These are phyloP conservation scores for Climacteris rufus DNA, from an alignment of 2,113 vertebrate species.

Conservation along the genomic window DNA sequence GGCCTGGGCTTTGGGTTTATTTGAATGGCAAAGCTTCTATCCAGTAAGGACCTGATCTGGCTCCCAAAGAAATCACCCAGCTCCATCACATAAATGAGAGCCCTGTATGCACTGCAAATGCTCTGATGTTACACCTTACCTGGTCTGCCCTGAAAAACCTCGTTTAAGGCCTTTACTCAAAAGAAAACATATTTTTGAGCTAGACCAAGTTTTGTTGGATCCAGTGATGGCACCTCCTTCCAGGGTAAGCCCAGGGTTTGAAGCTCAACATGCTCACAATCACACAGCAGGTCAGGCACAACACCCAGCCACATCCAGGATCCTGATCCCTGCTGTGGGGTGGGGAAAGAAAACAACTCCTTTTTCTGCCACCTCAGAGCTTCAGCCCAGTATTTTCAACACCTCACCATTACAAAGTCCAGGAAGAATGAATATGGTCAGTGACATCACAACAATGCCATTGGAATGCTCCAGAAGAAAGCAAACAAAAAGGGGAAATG, in stretches of 20 bases:
- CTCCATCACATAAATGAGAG: background rate
- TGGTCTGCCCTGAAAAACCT: background rate
- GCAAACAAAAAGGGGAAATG: background rate
- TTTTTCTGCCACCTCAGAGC: background rate
- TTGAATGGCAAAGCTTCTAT: background rate
- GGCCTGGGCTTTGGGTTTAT: background rate
- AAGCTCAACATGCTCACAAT: background rate
- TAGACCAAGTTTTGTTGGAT: background rate
- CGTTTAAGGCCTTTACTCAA: background rate
- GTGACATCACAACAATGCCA: background rate
- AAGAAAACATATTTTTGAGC: background rate
- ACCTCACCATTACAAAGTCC: background rate
- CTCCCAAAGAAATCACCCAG: background rate
- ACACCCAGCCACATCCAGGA: background rate
- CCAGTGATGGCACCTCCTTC: background rate
- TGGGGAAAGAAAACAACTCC: background rate
- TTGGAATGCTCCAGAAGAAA: background rate
- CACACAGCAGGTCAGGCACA: background rate
- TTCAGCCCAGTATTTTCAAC: background rate
- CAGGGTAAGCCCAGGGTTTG: background rate
- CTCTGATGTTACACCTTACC: background rate
- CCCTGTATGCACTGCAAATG: background rate
- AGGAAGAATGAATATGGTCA: background rate
- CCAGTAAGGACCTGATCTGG: background rate
- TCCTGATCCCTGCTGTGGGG: background rate